A percentile compares a stretch with the other conserved stretches of the same genome.
Evolutionary conservation across 2,888 invertebrate genomes (phyloP).

Genomic region (Sinotaia quadrata): DNA sequence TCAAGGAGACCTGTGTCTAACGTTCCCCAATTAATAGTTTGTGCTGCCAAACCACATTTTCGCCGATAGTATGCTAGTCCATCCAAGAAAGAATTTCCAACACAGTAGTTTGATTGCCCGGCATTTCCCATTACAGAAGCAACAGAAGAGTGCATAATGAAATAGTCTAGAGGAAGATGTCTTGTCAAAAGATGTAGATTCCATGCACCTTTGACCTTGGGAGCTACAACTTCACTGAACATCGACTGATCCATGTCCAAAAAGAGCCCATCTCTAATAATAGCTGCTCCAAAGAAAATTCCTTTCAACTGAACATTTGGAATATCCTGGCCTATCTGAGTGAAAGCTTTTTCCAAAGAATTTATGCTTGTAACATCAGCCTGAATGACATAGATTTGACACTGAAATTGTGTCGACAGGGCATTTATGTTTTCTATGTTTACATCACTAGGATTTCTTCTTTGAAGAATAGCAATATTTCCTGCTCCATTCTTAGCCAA

Average conservation of each 20-base stretch:
- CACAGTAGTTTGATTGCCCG: slow-evolving; percentile 56
- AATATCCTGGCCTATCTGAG: slow-evolving; percentile 26
- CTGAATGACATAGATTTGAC: slow-evolving; percentile 37
- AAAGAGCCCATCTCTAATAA: slow-evolving; percentile 41
- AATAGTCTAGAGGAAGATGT: slow-evolving; percentile 46
- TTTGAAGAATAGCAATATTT: slow-evolving; percentile 42
- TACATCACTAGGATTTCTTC: slow-evolving; percentile 36
- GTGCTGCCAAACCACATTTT: slow-evolving; percentile 37
- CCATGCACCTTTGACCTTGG: slow-evolving; percentile 60
- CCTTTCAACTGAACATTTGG: slow-evolving; percentile 40
- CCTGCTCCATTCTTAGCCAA: slow-evolving; percentile 46
- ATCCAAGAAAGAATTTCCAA: slow-evolving; percentile 49
- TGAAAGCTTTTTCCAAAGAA: slow-evolving; percentile 34
- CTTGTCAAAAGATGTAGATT: slow-evolving; percentile 52
- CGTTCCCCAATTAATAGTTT: slow-evolving; percentile 55
- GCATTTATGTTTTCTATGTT: slow-evolving; percentile 35
- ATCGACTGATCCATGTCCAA: slow-evolving; percentile 35
- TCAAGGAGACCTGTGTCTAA: slow-evolving; percentile 45
- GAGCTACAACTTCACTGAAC: slow-evolving; percentile 39
- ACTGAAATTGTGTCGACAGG: slow-evolving; percentile 22
- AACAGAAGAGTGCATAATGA: slow-evolving; percentile 58
- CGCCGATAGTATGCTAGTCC: slow-evolving; percentile 44
- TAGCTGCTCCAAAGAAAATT: slow-evolving; percentile 54
- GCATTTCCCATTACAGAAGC: slow-evolving; percentile 51
- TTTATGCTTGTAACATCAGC: slow-evolving; percentile 45